Conservation (phyloP, 2,797 vertebrate species). For the Melopsittacus undulatus region DNA sequence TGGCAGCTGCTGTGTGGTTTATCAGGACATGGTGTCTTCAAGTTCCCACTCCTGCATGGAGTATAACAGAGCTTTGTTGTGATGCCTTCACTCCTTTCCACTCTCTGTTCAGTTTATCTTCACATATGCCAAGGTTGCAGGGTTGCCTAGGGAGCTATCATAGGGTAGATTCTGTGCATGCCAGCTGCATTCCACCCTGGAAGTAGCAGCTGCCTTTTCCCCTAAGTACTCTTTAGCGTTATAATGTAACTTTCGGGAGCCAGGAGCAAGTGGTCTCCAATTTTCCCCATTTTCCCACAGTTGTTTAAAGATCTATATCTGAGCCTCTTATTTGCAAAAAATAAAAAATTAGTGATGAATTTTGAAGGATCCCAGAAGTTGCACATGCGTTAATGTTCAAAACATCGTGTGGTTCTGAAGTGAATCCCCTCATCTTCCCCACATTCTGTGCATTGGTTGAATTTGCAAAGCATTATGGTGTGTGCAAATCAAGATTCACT, state of each 20-base stretch:
- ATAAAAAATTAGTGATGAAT: not conserved
- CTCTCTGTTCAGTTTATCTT: not conserved
- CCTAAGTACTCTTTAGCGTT: not conserved
- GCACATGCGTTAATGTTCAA: not conserved
- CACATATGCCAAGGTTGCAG: not conserved
- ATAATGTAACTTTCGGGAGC: not conserved
- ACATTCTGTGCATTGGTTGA: not conserved
- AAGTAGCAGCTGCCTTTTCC: not conserved
- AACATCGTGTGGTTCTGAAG: not conserved
- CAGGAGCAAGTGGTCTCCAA: not conserved
- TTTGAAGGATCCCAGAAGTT: not conserved
- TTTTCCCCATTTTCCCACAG: not conserved
- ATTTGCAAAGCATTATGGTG: not conserved
- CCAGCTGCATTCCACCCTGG: not conserved
- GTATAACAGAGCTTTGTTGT: not conserved
- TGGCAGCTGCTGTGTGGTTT: not conserved
- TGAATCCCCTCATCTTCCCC: not conserved
- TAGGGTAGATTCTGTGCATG: not conserved
- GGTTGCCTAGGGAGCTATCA: not conserved
- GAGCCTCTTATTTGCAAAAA: not conserved
- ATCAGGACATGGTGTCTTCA: not conserved
- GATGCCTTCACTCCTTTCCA: not conserved
- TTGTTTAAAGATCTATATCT: not conserved
- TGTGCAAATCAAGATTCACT: not conserved
- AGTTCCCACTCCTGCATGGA: not conserved